Conservation (phyloP, 53 echinoderm and acorn worm species). For the Zoroaster sp. region DNA sequence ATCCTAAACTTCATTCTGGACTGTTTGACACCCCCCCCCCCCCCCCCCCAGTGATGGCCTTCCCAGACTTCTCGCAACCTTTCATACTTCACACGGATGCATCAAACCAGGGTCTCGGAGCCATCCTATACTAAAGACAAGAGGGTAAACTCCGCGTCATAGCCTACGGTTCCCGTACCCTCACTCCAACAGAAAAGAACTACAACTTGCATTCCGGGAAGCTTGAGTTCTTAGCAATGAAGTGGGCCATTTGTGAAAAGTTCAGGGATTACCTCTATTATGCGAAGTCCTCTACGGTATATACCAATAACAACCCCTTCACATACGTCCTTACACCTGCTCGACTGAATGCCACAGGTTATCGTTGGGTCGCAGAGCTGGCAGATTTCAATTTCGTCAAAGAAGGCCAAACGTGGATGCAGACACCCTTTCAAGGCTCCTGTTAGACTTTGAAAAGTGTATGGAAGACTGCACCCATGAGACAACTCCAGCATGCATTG, state of each 20-base stretch:
- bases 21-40: not conserved
- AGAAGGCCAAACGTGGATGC: conserved; percentile 38
- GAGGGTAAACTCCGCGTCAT: conserved; percentile 54
- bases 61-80: conserved; percentile 47
- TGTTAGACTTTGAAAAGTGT: conserved; percentile 7
- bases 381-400: conserved; percentile 62
- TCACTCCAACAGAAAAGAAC: conserved; percentile 65
- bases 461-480: conserved; percentile 33
- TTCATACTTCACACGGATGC: conserved; percentile 71
- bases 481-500: not conserved
- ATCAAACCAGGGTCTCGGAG: conserved; percentile 60
- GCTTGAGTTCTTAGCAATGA: conserved; percentile 65
- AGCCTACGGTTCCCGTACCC: conserved; percentile 53
- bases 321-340: conserved; percentile 61
- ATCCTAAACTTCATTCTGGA: conserved; percentile 51
- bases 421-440: conserved; percentile 47
- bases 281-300: conserved; percentile 59
- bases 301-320: no score
- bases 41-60: conserved; percentile 72
- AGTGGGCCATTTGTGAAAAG: conserved; percentile 68
- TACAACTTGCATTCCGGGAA: conserved; percentile 74
- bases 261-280: conserved; percentile 65
- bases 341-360: conserved; percentile 56
- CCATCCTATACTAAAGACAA: conserved; percentile 61
- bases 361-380: conserved; percentile 65